Conservation (phyloP, 2,888 invertebrate genomes). For the Zootermopsis nevadensis region DNA sequence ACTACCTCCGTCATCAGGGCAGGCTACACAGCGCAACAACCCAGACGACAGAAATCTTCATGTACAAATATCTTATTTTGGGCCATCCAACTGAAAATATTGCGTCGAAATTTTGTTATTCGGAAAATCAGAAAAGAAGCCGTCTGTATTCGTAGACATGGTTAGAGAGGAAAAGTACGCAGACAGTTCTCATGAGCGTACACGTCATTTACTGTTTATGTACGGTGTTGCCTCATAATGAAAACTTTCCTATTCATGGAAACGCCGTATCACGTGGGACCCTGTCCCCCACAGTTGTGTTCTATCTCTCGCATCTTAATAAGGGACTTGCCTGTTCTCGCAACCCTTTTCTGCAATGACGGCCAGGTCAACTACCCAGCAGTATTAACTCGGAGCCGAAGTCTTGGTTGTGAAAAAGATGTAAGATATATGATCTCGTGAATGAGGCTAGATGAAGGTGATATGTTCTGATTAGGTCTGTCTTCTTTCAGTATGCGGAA, state of each 20-base stretch:
- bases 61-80: too few relatives aligned
- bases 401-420: background rate
- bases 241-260: conserved; percentile 8
- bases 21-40: too few relatives aligned
- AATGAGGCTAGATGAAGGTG: background rate
- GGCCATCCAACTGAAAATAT: too few relatives aligned
- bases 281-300: background rate
- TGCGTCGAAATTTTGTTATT: too few relatives aligned
- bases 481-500: background rate
- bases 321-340: background rate
- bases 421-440: background rate
- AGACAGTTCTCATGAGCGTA: background rate
- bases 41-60: too few relatives aligned
- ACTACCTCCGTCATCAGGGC: too few relatives aligned
- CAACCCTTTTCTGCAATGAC: background rate
- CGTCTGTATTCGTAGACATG: too few relatives aligned
- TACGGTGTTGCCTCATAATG: background rate
- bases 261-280: background rate
- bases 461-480: background rate
- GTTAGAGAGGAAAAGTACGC: background rate
- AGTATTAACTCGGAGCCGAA: too few relatives aligned
- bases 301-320: background rate
- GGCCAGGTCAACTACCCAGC: too few relatives aligned
- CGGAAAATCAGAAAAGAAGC: too few relatives aligned
- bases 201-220: too few relatives aligned